Conservation (phyloP, 2,888 invertebrate species). For the Seladonia tumulorum region DNA sequence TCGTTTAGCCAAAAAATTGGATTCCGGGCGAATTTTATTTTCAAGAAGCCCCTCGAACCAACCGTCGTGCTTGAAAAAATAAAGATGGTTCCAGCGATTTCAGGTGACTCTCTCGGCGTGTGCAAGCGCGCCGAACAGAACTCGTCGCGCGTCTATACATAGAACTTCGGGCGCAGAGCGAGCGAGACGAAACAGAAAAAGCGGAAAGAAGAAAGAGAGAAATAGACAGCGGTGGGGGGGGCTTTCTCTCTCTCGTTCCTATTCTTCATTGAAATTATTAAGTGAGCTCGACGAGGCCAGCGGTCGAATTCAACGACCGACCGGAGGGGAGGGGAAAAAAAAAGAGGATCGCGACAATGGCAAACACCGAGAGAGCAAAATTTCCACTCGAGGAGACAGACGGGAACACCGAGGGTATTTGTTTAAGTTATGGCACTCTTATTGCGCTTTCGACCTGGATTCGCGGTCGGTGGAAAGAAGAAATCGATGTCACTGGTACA, state of each 20-base stretch:
- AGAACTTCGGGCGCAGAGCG: background rate
- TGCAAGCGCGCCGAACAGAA: background rate
- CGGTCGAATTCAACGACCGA: conserved; percentile 17
- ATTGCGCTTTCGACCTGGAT: conserved; percentile 52
- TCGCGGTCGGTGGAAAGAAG: background rate
- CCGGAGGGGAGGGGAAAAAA: background rate
- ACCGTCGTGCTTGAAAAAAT: background rate
- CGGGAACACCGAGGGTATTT: conserved; percentile 30
- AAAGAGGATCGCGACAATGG: conserved; percentile 24
- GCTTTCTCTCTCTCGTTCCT: background rate
- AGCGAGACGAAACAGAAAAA: background rate
- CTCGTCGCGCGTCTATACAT: background rate
- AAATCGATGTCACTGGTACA: conserved; percentile 43
- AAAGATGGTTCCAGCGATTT: background rate
- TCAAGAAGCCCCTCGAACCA: background rate
- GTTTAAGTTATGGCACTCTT: conserved; percentile 30
- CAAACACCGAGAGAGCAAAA: conserved; percentile 19
- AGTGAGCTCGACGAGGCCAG: conserved; percentile 13
- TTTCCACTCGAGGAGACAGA: conserved; percentile 7
- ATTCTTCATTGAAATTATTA: conserved; percentile 22
- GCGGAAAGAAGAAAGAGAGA: background rate
- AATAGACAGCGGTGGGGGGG: too few relatives aligned
- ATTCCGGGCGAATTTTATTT: background rate
- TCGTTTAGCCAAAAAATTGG: background rate
- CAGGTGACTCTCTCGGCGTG: conserved; percentile 8